phyloP scores from a whole-genome alignment of 2,113 vertebrate genomes.

The Notechis scutatus region DNA sequence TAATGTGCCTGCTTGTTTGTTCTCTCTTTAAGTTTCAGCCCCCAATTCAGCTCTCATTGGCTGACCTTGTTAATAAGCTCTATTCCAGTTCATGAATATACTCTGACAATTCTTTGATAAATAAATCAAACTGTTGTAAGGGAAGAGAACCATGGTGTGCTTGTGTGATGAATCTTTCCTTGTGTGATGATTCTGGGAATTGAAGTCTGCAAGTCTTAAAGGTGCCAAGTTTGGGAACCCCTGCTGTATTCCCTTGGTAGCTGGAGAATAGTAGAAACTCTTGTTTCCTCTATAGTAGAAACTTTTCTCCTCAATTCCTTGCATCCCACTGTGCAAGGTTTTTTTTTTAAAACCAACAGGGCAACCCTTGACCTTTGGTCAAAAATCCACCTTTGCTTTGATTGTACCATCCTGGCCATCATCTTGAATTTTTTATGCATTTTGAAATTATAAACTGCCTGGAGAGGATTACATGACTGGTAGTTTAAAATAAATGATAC shows the following conservation, averaged over 20 bases:
- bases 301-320: background rate
- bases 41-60: no score
- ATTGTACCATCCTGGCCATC: background rate
- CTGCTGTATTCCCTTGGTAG: background rate
- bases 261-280: background rate
- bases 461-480: background rate
- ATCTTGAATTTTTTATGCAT: background rate
- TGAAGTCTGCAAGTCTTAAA: no score
- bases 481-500: background rate
- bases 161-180: background rate
- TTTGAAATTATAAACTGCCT: background rate
- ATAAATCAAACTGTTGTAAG: background rate
- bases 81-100: no score
- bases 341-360: background rate
- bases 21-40: no score
- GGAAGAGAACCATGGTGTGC: background rate
- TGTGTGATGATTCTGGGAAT: no score
- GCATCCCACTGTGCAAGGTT: background rate
- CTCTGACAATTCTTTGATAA: background rate
- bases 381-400: background rate
- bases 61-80: no score
- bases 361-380: background rate
- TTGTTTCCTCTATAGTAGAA: background rate
- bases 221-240: no score
- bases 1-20: background rate